A percentile compares a stretch with the other conserved stretches of the same genome.
Conservation (phyloP, 2,888 invertebrate genomes). For the Hyppa rectilinea region DNA sequence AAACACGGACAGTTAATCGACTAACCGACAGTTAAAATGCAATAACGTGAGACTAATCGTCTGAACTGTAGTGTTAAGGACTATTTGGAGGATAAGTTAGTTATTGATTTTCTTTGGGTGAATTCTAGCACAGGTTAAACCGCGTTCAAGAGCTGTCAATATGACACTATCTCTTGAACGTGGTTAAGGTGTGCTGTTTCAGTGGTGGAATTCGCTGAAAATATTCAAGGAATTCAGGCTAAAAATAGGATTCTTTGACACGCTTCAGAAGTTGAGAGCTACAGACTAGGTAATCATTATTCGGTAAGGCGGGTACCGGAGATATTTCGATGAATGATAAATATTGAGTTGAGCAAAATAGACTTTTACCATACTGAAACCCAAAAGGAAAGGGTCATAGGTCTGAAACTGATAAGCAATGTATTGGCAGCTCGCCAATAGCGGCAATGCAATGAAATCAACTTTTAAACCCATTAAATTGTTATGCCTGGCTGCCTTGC, state of each 20-base stretch:
- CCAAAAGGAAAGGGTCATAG: slow-evolving; percentile 4
- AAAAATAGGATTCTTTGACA: background rate
- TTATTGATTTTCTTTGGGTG: too few species aligned
- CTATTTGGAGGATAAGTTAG: slow-evolving; percentile 2
- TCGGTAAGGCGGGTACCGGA: background rate
- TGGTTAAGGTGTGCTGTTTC: too few species aligned
- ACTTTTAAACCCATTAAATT: slow-evolving; percentile 34
- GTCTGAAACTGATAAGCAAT: slow-evolving; percentile 30
- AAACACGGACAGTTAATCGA: slow-evolving; percentile 57
- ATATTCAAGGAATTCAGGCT: background rate
- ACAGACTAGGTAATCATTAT: background rate
- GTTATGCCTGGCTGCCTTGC: background rate
- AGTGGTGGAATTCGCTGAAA: too few species aligned
- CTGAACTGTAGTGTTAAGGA: slow-evolving; percentile 37
- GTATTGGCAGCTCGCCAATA: slow-evolving; percentile 35
- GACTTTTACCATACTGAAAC: slow-evolving; percentile 11
- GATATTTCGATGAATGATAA: background rate
- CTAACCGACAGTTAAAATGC: too few species aligned
- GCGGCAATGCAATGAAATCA: slow-evolving; percentile 28
- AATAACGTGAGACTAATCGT: slow-evolving; percentile 54
- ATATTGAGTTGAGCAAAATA: background rate
- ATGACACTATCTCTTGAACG: too few species aligned
- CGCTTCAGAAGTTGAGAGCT: background rate
- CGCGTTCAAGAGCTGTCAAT: too few species aligned
- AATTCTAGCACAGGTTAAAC: too few species aligned